A percentile compares a stretch with the other conserved stretches of the same genome.
phyloP scores from a whole-genome alignment of 2,797 vertebrate genomes.

The Sebastes trivittatus region DNA sequence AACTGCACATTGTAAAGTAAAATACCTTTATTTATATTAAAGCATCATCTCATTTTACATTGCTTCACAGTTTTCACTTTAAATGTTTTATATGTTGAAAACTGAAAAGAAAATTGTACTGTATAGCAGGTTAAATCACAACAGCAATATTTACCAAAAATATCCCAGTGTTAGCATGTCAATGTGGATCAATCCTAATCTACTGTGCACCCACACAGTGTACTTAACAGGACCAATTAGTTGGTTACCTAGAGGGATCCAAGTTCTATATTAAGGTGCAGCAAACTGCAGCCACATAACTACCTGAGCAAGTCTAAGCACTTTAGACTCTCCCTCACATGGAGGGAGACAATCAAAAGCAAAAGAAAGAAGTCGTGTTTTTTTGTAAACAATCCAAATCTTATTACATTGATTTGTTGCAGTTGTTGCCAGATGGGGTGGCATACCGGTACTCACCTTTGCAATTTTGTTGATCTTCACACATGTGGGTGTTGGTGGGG shows the following conservation, averaged over 20 bases:
- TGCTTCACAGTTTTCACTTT: neutral
- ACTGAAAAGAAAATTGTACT: neutral
- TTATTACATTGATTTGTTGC: neutral
- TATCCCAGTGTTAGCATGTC: neutral
- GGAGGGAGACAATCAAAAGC: neutral
- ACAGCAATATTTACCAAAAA: neutral
- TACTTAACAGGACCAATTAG: slow-evolving; percentile 42
- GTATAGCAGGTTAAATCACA: neutral
- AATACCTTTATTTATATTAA: no score
- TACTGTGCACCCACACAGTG: slow-evolving; percentile 2
- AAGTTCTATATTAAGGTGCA: slow-evolving; percentile 41
- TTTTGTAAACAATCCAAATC: neutral
- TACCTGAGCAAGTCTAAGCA: neutral
- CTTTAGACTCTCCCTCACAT: neutral
- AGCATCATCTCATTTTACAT: neutral
- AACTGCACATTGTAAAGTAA: neutral
- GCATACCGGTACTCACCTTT: slow-evolving; percentile 83
- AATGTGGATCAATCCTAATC: neutral
- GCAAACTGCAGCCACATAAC: slow-evolving; percentile 10
- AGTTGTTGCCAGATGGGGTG: neutral
- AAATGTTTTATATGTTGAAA: neutral
- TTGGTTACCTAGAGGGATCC: slow-evolving; percentile 22
- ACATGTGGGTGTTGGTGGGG: slow-evolving; percentile 85
- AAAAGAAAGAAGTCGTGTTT: neutral
- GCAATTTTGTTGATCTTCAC: slow-evolving; percentile 94